Conservation (phyloP, 2,797 vertebrate species). For the Sebastes reedi region DNA sequence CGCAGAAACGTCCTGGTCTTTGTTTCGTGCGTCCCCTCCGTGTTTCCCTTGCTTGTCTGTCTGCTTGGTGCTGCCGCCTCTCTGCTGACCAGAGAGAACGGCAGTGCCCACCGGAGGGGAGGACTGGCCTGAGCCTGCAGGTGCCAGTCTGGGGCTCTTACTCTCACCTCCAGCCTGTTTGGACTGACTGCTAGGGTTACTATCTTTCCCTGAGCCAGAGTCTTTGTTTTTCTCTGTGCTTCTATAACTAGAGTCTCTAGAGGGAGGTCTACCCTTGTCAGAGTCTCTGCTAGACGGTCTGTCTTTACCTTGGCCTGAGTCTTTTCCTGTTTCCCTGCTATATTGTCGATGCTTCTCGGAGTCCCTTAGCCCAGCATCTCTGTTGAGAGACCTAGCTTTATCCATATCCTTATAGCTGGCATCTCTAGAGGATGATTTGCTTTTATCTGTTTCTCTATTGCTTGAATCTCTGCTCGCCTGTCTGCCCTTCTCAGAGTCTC, state of each 20-base stretch:
- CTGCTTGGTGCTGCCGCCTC: slow-evolving; percentile 76
- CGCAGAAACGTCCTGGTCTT: slow-evolving; percentile 81
- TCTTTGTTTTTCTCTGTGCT: slow-evolving; percentile 77
- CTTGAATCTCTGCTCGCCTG: slow-evolving; percentile 63
- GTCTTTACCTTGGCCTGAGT: slow-evolving; percentile 70
- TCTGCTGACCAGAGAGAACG: slow-evolving; percentile 79
- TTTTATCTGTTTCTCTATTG: slow-evolving; percentile 70
- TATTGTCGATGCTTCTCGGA: slow-evolving; percentile 66
- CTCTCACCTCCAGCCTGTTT: slow-evolving; percentile 73
- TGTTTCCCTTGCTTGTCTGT: slow-evolving; percentile 84
- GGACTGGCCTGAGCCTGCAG: slow-evolving; percentile 75
- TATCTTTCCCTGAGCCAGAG: slow-evolving; percentile 71
- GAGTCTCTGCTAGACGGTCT: slow-evolving; percentile 72
- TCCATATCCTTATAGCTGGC: slow-evolving; percentile 65
- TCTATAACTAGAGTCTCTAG: slow-evolving; percentile 73
- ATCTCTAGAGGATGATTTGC: slow-evolving; percentile 67
- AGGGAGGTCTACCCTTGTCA: slow-evolving; percentile 65
- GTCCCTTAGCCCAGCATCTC: slow-evolving; percentile 65
- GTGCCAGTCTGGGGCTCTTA: slow-evolving; percentile 69
- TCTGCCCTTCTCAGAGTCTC: slow-evolving; percentile 69
- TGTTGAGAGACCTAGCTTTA: slow-evolving; percentile 57
- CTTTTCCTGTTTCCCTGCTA: slow-evolving; percentile 72
- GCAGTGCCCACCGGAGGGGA: slow-evolving; percentile 82
- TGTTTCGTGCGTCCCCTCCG: slow-evolving; percentile 52
- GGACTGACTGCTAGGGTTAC: slow-evolving; percentile 58